A percentile compares a stretch with the other conserved stretches of the same genome.
These are phyloP conservation scores for Kryptolebias ocellatus DNA, from an alignment of 2,797 vertebrate species.

Conservation along the genomic window DNA sequence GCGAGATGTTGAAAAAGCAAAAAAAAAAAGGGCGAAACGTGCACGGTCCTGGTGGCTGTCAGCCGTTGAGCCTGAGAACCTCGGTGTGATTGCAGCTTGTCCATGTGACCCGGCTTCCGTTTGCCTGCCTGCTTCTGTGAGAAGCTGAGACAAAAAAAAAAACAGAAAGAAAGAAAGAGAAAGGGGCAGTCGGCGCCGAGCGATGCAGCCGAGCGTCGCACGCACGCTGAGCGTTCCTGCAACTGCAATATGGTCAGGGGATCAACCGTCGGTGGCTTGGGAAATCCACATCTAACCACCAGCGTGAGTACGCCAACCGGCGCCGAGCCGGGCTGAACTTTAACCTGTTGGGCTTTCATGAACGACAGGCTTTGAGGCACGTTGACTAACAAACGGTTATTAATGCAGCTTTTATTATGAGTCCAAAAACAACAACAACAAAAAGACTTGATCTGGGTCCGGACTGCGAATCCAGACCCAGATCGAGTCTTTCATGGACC, in stretches of 20 bases:
- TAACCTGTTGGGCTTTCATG: no score
- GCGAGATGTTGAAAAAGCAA: background rate
- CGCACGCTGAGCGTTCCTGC: conserved; percentile 44
- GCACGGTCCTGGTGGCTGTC: conserved; percentile 17
- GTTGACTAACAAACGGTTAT: no score
- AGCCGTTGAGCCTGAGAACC: conserved; percentile 58
- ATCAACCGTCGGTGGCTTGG: conserved; percentile 72
- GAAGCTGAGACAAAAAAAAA: conserved; percentile 54
- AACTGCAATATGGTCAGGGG: conserved; percentile 73
- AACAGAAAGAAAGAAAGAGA: conserved; percentile 6
- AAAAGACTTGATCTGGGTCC: no score
- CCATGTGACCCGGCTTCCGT: conserved; percentile 87
- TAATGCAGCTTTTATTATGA: no score
- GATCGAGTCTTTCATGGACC: no score
- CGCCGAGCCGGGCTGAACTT: background rate
- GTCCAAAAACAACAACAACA: no score
- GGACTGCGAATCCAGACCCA: no score
- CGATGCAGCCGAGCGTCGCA: conserved; percentile 45
- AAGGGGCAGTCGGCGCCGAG: conserved; percentile 42
- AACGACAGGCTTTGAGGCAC: no score
- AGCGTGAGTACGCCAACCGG: conserved; percentile 71
- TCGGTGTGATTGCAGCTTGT: conserved; percentile 73
- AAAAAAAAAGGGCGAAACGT: background rate
- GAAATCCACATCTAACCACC: conserved; percentile 74
- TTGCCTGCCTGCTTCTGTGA: conserved; percentile 83